Conservation (phyloP, 2,797 vertebrate genomes). For the Brotula barbata region DNA sequence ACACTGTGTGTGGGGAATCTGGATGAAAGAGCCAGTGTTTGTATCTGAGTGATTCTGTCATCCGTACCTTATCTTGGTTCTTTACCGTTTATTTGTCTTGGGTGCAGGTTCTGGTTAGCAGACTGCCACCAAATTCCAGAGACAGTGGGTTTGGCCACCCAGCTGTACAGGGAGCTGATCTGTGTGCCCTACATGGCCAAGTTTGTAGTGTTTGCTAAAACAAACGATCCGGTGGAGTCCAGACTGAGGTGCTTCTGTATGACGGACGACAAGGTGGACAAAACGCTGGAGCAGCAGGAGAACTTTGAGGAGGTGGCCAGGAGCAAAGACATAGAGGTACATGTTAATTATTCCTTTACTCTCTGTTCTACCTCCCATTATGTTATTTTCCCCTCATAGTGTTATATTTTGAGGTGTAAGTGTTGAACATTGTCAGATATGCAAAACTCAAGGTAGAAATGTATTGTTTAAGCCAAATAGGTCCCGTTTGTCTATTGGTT, state of each 20-base stretch:
- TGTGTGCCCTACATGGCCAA: conserved; percentile 99
- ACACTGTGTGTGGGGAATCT: neutral
- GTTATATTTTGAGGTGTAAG: no score
- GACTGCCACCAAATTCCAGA: conserved; percentile 98
- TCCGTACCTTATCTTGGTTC: neutral
- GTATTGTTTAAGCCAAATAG: no score
- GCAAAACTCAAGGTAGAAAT: no score
- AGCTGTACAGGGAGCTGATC: conserved; percentile 97
- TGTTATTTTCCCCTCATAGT: no score
- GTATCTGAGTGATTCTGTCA: neutral
- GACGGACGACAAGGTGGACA: conserved; percentile 99
- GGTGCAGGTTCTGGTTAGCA: conserved; percentile 93
- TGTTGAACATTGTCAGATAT: no score
- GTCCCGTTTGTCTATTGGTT: no score
- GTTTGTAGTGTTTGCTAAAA: conserved; percentile 99
- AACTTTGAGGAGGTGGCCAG: conserved; percentile 99
- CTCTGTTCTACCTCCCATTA: neutral
- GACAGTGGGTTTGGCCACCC: conserved; percentile 92
- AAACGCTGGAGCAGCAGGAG: conserved; percentile 98
- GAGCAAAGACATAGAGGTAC: conserved; percentile 99
- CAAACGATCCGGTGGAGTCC: conserved; percentile 95
- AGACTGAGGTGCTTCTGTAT: conserved; percentile 97
- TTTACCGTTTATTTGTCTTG: neutral
- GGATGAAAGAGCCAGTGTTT: neutral
- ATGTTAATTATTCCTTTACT: neutral